Conservation (phyloP, 2,113 vertebrate species). For the Cervus canadensis region DNA sequence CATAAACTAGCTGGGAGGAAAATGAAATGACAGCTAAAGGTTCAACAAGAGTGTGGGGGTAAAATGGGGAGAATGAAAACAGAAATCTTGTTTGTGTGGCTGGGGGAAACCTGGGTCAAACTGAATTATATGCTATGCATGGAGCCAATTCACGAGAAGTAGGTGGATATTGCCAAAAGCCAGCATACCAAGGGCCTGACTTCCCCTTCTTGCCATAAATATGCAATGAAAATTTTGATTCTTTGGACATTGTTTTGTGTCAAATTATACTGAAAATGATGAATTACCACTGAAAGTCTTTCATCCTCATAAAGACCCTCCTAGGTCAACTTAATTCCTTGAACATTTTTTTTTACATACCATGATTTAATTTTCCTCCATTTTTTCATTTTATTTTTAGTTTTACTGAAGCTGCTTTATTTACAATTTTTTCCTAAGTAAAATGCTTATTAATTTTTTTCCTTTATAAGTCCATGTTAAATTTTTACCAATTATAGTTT, state of each 20-base stretch:
- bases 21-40: neutral
- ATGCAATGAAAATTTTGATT: neutral
- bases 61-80: neutral
- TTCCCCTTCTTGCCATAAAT: neutral
- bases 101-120: neutral
- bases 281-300: neutral
- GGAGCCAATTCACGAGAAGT: neutral
- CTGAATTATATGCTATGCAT: fast-evolving
- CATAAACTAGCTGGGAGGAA: neutral
- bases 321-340: neutral
- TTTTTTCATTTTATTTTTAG: neutral
- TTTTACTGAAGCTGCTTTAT: neutral
- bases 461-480: neutral
- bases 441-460: neutral
- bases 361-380: neutral
- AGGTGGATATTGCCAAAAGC: neutral
- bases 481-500: neutral
- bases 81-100: neutral
- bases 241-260: neutral
- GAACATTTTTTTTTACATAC: neutral
- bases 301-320: neutral
- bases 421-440: neutral
- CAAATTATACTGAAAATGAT: neutral
- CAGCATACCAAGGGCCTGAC: neutral
- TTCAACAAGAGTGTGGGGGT: neutral